Percentiles rank a stretch among this genome's conserved stretches.
These are phyloP conservation scores for Drosophila mauritiana DNA, from an alignment of 1,140 invertebrate genomes.

Conservation along the genomic window DNA sequence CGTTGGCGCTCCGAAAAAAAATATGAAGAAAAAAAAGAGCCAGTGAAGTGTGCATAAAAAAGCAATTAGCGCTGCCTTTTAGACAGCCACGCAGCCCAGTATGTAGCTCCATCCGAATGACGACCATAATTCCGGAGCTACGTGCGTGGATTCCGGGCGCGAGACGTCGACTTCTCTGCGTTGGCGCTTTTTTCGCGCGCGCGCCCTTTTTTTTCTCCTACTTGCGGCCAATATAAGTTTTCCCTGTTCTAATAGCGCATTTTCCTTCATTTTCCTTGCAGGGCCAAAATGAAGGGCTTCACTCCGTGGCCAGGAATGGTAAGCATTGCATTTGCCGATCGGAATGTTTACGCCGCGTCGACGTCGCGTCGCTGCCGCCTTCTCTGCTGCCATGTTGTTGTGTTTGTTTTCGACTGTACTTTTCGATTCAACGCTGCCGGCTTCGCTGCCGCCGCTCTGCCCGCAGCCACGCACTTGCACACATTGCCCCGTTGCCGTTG, in stretches of 20 bases:
- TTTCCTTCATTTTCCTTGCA: slow-evolving; percentile 86
- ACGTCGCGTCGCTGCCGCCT: slow-evolving; percentile 48
- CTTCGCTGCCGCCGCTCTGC: slow-evolving; percentile 31
- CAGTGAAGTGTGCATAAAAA: slow-evolving; percentile 44
- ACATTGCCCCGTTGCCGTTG: slow-evolving; percentile 9
- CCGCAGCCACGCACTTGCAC: slow-evolving; percentile 69
- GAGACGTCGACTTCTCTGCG: slow-evolving; percentile 58
- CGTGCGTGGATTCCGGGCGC: slow-evolving; percentile 6
- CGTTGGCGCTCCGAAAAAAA: slow-evolving; percentile 43
- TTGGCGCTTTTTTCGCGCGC: slow-evolving; percentile 79
- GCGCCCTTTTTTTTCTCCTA: slow-evolving; percentile 40
- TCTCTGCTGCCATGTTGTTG: slow-evolving; percentile 46
- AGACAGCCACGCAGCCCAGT: slow-evolving; percentile 14
- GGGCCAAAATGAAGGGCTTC: slow-evolving; percentile 98
- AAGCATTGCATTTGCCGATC: slow-evolving; percentile 85
- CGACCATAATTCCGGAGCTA: background rate
- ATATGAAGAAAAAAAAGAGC: slow-evolving; percentile 5
- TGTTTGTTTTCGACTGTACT: slow-evolving; percentile 82
- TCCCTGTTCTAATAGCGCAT: slow-evolving; percentile 24
- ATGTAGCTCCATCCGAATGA: background rate
- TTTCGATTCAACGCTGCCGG: slow-evolving; percentile 59
- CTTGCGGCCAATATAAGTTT: slow-evolving; percentile 27
- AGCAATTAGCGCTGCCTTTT: slow-evolving; percentile 36
- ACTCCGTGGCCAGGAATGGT: slow-evolving; percentile 97
- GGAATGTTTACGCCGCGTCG: slow-evolving; percentile 48